These are phyloP conservation scores for Exaiptasia diaphana DNA, from an alignment of 64 coral and sea anemone genomes.

Conservation along the genomic window DNA sequence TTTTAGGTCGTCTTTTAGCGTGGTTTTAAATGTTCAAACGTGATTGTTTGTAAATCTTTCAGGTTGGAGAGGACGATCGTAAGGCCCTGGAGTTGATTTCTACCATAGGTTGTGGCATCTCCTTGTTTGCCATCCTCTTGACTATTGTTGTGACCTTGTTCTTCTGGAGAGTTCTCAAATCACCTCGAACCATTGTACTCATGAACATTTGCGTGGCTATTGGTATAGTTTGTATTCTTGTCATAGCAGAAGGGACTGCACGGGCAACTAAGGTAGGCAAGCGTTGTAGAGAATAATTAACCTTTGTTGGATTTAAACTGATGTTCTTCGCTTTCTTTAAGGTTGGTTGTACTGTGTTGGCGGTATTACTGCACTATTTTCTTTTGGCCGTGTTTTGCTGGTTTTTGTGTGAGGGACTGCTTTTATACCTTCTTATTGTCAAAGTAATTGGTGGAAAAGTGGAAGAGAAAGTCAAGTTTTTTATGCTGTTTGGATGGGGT, in stretches of 20 bases:
- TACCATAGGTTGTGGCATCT: constrained; percentile 42
- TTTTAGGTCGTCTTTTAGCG: no score
- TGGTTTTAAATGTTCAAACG: no score
- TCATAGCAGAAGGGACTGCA: constrained; percentile 33
- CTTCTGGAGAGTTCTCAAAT: constrained; percentile 27
- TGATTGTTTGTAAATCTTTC: background rate
- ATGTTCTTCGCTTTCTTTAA: background rate
- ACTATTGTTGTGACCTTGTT: constrained; percentile 21
- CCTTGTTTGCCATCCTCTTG: constrained; percentile 7
- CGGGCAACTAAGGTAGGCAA: constrained; percentile 14
- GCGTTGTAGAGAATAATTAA: no score
- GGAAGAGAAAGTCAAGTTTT: constrained; percentile 10
- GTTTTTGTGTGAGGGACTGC: constrained; percentile 63
- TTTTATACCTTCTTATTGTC: constrained; percentile 38
- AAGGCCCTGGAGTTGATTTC: constrained; percentile 45
- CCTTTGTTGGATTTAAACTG: no score
- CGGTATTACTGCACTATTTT: constrained; percentile 51
- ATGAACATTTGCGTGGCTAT: constrained; percentile 37
- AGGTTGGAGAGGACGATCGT: background rate
- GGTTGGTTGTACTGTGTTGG: constrained; percentile 50
- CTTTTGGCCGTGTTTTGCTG: constrained; percentile 65
- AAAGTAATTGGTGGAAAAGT: constrained; percentile 6
- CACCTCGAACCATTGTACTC: constrained; percentile 30
- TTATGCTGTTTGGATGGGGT: constrained; percentile 67
- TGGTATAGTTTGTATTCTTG: constrained; percentile 30